phyloP scores from a whole-genome alignment of 2,113 vertebrate genomes.

The Eulemur rufifrons region DNA sequence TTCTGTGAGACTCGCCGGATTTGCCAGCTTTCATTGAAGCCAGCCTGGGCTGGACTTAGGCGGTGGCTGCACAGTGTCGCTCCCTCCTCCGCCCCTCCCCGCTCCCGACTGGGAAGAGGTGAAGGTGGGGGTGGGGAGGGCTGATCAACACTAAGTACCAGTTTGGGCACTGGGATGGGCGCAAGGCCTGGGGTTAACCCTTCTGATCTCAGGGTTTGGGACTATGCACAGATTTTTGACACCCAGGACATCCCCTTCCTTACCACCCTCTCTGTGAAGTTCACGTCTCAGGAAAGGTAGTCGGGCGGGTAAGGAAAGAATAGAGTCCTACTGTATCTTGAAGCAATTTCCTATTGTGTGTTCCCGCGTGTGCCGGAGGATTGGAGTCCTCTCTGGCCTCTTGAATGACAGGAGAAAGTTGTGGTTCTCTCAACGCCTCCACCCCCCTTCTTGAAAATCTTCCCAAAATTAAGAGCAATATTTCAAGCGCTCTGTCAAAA shows the following conservation, averaged over 20 bases:
- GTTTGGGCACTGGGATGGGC: neutral
- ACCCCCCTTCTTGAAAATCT: conserved; percentile 53
- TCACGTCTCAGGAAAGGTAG: conserved; percentile 92
- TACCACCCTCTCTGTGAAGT: conserved; percentile 61
- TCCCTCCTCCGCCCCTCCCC: neutral
- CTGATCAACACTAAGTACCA: neutral
- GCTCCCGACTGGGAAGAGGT: neutral
- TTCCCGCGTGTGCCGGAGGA: conserved; percentile 13
- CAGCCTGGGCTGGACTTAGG: conserved; percentile 52
- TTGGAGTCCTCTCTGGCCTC: conserved; percentile 75
- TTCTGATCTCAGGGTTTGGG: conserved; percentile 91
- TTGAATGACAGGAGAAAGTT: conserved; percentile 70
- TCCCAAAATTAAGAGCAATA: conserved; percentile 54
- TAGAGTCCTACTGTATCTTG: conserved; percentile 87
- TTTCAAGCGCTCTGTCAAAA: conserved; percentile 33
- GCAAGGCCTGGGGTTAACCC: conserved; percentile 91
- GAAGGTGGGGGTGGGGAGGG: too few relatives aligned
- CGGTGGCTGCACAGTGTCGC: neutral
- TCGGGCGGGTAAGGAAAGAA: conserved; percentile 89
- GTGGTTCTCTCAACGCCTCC: neutral
- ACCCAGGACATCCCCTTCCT: conserved; percentile 84
- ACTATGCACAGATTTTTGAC: conserved; percentile 92
- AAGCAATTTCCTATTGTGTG: conserved; percentile 69
- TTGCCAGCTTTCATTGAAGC: conserved; percentile 69
- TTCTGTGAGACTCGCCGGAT: conserved; percentile 70